Evolutionary conservation across 2,888 invertebrate genomes (phyloP).

Genomic region (Tyria jacobaeae): DNA sequence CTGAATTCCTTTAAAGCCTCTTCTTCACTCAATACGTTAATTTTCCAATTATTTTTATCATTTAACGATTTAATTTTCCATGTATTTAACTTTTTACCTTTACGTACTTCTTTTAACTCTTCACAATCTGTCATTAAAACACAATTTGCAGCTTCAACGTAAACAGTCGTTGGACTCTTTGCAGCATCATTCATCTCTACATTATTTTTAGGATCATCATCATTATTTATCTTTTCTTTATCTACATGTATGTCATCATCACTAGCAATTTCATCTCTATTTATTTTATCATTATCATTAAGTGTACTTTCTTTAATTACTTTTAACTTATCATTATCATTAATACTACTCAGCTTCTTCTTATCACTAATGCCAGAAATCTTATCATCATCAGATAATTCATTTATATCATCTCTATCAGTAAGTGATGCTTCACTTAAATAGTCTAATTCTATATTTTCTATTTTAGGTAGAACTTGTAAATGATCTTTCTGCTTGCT

Average conservation of each 20-base stretch:
- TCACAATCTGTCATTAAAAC: constrained; percentile 41
- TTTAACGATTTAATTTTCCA: constrained; percentile 22
- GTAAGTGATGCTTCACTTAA: constrained; percentile 30
- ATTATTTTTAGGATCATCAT: constrained; percentile 30
- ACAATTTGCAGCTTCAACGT: constrained; percentile 47
- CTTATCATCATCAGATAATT: constrained; percentile 22
- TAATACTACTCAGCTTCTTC: constrained; percentile 11
- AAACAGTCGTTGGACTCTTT: constrained; percentile 47
- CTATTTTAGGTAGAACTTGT: constrained; percentile 25
- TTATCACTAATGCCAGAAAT: constrained; percentile 9
- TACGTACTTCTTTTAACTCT: constrained; percentile 34
- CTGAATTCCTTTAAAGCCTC: constrained; percentile 71
- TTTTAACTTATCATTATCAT: constrained; percentile 6
- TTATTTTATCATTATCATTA: constrained; percentile 1
- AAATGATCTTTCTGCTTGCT: neutral
- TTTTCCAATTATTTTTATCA: constrained; percentile 65
- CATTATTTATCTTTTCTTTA: constrained; percentile 18
- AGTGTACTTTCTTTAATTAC: neutral
- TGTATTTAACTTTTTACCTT: constrained; percentile 27
- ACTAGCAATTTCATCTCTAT: neutral
- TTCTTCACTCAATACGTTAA: constrained; percentile 65
- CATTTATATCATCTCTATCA: constrained; percentile 20
- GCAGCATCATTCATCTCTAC: constrained; percentile 23
- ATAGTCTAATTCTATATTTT: constrained; percentile 26
- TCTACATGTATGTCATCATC: constrained; percentile 10